Base-by-base conservation (phyloP, 2,113 vertebrate genomes). In the Ctenodactylus gundi region DNA sequence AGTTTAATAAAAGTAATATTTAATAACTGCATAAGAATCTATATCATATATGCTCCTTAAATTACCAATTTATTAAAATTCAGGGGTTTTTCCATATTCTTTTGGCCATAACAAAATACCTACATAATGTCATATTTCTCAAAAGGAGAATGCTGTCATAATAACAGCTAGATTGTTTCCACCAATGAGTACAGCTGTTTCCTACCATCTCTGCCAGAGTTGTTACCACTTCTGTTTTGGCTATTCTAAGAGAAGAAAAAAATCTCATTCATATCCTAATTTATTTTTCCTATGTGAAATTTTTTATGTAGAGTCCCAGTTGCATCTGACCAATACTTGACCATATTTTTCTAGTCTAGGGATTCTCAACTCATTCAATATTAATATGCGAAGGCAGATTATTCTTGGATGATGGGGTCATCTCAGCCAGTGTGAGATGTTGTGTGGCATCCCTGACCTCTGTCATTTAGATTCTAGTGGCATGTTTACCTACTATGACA, bases 241-340 rank as follows among this genome's bases (percentile, higher is more conserved):
- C 41, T 89, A 27, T 60, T 53, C 53, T 70, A 55, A 39, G 51
- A 27, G 15, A 60, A n/a, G n/a, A 84, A 89, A 93, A 72, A 51
- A 58, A 91, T 31, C 39, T 44, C 4, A 18, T 75, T 90, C 31
- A 78, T 83, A 70, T 92, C 87, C 94, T 53, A 60, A 82, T 81
- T 88, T n/a, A 4, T 55, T 92, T 94, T 95, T 85, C 36, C 53
- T 49, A 14, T 44, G 20, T 75, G 36, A 85, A 82, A 31, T 39
- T 92, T n/a, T 81, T 55, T 60, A 31, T 67, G 10, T 27, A 77
- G 44, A 93, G n/a, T 51, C 46, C 36, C 53, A 93, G 34, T 89
- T 77, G 64, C 7, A n/a, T 21, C 12, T 76, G 36, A 58, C 57
- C 18, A 72, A 77, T 34, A 90, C 36, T 88, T 76, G 57, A 93